phyloP scores from a whole-genome alignment of 2,888 invertebrate genomes.

The Danaus chrysippus region DNA sequence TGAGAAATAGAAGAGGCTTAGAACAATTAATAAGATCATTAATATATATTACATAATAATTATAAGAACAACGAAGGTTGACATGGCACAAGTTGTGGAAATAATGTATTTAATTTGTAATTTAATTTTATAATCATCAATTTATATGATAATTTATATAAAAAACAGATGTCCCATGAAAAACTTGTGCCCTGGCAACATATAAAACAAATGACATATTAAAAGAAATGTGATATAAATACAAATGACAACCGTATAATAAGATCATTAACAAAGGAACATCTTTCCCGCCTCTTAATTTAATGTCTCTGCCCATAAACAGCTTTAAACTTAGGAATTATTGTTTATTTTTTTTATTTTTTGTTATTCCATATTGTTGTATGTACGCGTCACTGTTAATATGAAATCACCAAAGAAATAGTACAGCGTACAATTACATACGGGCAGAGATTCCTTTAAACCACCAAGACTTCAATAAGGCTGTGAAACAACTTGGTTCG shows the following conservation, averaged over 20 bases:
- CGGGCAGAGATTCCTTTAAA: conserved; percentile 51
- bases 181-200: conserved; percentile 35
- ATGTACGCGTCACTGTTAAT: conserved; percentile 24
- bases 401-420: conserved; percentile 27
- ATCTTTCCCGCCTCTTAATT: conserved; percentile 58
- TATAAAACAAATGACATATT: conserved; percentile 33
- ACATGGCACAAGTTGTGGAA: conserved; percentile 16
- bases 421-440: conserved; percentile 20
- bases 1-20: conserved; percentile 72
- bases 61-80: conserved; percentile 45
- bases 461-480: conserved; percentile 71
- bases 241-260: conserved; percentile 44
- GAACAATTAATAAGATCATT: conserved; percentile 48
- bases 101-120: not conserved
- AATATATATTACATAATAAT: conserved; percentile 48
- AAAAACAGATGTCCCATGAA: not conserved
- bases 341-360: conserved; percentile 11
- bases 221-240: conserved; percentile 46
- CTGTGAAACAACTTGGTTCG: conserved; percentile 73
- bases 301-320: conserved; percentile 52
- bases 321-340: conserved; percentile 21
- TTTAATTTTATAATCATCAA: not conserved
- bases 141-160: not conserved
- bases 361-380: conserved; percentile 4
- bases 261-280: conserved; percentile 41